Conservation (phyloP, 2,797 vertebrate species). For the Hephaestus fuliginosus region DNA sequence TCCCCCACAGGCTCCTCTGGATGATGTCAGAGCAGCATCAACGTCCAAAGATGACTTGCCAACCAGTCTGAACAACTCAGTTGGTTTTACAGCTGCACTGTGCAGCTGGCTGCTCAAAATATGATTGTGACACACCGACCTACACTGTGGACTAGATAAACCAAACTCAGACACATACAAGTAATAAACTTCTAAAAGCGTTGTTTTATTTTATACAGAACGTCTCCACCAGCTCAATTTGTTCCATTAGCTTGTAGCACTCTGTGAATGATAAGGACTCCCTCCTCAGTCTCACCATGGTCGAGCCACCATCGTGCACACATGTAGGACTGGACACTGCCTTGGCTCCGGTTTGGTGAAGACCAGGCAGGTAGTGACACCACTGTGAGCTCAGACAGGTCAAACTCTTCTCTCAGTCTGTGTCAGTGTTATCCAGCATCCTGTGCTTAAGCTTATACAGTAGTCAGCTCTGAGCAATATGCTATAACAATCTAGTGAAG, state of each 20-base stretch:
- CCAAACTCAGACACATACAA: too few relatives aligned
- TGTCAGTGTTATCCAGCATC: not conserved
- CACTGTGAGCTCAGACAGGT: not conserved
- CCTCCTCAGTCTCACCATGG: not conserved
- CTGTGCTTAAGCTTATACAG: not conserved
- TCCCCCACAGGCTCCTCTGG: not conserved
- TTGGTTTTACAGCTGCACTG: not conserved
- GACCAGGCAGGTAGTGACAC: not conserved
- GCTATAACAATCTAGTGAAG: not conserved
- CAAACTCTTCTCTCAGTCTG: not conserved
- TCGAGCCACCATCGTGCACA: not conserved
- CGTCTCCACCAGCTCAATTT: not conserved
- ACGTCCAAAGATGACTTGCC: not conserved
- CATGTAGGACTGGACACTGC: not conserved
- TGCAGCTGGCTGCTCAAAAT: not conserved
- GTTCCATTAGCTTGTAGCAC: not conserved
- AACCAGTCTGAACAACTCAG: not conserved
- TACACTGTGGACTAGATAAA: too few relatives aligned
- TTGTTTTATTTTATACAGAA: not conserved
- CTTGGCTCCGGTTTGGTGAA: too few relatives aligned
- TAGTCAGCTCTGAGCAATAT: not conserved
- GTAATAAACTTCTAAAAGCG: too few relatives aligned
- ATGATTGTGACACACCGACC: not conserved
- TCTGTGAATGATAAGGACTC: not conserved
- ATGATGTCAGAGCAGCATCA: conserved; percentile 5